phyloP scores from a whole-genome alignment of 1,140 invertebrate species.

The Reticulitermes speratus region DNA sequence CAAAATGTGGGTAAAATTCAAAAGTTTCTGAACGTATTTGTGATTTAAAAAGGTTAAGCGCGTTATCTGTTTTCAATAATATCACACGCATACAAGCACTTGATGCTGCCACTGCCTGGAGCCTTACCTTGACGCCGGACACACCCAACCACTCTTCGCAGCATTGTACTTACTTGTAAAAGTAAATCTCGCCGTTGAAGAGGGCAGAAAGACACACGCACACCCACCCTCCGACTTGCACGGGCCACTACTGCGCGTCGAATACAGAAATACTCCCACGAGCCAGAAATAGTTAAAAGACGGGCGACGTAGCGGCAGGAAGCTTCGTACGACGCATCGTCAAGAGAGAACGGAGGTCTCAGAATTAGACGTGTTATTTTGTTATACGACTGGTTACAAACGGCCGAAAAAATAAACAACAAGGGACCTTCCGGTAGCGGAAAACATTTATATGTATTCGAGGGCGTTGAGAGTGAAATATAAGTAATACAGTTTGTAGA shows the following conservation, averaged over 20 bases:
- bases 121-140: not conserved
- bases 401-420: not conserved
- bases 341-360: not conserved
- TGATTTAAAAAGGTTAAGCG: too few relatives aligned
- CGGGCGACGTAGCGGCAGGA: not conserved
- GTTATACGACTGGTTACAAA: not conserved
- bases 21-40: too few relatives aligned
- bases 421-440: conserved; percentile 6
- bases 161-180: not conserved
- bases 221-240: not conserved
- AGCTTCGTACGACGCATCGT: not conserved
- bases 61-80: too few relatives aligned
- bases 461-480: not conserved
- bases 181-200: not conserved
- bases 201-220: not conserved
- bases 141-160: not conserved
- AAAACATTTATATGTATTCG: not conserved
- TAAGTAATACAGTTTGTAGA: not conserved
- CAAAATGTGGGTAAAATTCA: too few relatives aligned
- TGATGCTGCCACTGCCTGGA: not conserved
- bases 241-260: not conserved
- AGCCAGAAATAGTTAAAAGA: not conserved
- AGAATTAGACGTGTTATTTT: not conserved
- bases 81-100: too few relatives aligned
- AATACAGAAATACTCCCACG: not conserved